These are phyloP conservation scores for Sebastes steindachneri DNA, from an alignment of 2,797 vertebrate genomes.

Conservation along the genomic window DNA sequence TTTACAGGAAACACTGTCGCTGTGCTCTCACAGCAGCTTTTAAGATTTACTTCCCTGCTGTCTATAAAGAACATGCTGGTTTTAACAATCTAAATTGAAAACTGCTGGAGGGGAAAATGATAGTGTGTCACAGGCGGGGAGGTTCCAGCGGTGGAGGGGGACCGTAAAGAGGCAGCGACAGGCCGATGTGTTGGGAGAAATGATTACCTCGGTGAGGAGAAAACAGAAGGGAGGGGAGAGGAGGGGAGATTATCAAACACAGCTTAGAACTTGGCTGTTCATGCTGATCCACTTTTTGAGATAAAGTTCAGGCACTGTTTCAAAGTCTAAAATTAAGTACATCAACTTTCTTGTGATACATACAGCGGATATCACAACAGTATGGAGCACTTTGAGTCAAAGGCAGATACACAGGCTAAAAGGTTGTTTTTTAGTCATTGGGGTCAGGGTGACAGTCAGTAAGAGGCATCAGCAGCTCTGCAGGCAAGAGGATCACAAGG, in stretches of 20 bases:
- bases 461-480: background rate
- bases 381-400: background rate
- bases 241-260: background rate
- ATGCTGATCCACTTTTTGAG: constrained; percentile 2
- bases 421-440: background rate
- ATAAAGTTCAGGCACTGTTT: background rate
- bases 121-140: constrained; percentile 54
- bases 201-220: constrained; percentile 45
- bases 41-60: constrained; percentile 55
- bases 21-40: constrained; percentile 60
- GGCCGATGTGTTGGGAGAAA: constrained; percentile 44
- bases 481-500: background rate
- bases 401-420: background rate
- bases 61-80: constrained; percentile 57
- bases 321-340: background rate
- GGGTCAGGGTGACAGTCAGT: background rate
- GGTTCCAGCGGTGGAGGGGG: constrained; percentile 27
- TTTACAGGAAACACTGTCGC: constrained; percentile 51
- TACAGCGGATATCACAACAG: background rate
- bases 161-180: constrained; percentile 46
- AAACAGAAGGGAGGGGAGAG: background rate
- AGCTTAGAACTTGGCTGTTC: background rate
- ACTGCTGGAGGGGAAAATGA: constrained; percentile 78
- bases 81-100: constrained; percentile 78
- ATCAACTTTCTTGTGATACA: background rate